Evolutionary conservation across 1,140 invertebrate genomes (phyloP).

Genomic region (Drosophila baimaii): DNA sequence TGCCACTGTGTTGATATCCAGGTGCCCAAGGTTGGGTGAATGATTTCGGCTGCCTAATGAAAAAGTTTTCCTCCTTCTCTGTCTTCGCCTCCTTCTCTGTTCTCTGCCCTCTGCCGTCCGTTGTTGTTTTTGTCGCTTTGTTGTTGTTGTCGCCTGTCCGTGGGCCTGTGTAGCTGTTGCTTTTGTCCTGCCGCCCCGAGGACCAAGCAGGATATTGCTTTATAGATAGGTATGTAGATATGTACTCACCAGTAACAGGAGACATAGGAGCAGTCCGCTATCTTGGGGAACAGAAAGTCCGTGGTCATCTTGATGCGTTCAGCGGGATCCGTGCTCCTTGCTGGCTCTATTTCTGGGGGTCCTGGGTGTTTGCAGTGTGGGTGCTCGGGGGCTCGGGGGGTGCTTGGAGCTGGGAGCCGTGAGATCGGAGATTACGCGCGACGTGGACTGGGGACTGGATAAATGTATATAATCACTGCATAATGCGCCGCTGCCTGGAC

Average conservation of each 20-base stretch:
- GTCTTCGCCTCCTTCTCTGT: background rate
- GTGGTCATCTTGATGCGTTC: constrained; percentile 71
- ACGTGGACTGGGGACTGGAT: constrained; percentile 24
- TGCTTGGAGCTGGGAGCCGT: constrained; percentile 27
- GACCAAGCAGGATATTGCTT: constrained; percentile 8
- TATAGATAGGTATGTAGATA: background rate
- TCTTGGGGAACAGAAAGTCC: constrained; percentile 86
- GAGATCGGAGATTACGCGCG: constrained; percentile 22
- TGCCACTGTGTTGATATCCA: constrained; percentile 43
- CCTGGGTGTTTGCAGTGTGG: constrained; percentile 3
- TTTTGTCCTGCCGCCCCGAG: constrained; percentile 20
- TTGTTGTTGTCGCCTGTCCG: constrained; percentile 12
- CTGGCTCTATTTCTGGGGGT: constrained; percentile 8
- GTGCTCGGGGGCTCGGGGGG: background rate
- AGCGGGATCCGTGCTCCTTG: constrained; percentile 1
- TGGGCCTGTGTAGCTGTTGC: constrained; percentile 42
- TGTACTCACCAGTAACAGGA: constrained; percentile 88
- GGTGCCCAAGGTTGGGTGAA: constrained; percentile 36
- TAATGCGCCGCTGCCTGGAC: constrained; percentile 49
- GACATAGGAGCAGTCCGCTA: constrained; percentile 88
- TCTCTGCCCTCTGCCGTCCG: no score
- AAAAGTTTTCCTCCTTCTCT: constrained; percentile 43
- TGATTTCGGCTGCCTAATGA: constrained; percentile 58
- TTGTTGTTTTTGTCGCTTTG: constrained; percentile 11
- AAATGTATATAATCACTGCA: constrained; percentile 45